Conservation (phyloP, 2,888 invertebrate genomes). For the Xestoiulus laeticollis region DNA sequence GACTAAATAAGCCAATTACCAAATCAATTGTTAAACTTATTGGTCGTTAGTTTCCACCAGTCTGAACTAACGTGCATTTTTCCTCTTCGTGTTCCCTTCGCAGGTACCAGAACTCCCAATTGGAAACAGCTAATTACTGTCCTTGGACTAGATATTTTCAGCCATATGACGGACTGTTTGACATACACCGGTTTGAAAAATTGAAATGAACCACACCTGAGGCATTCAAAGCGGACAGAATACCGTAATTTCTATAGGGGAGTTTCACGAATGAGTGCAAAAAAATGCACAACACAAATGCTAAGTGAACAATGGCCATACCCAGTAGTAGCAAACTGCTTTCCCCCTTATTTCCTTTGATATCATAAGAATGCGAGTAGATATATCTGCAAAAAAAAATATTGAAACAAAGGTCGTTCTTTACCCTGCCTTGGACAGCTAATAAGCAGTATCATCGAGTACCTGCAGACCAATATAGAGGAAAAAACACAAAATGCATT, state of each 20-base stretch:
- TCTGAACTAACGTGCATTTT: background rate
- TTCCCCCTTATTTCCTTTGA: conserved; percentile 38
- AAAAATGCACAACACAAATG: conserved; percentile 22
- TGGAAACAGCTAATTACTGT: conserved; percentile 36
- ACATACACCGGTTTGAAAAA: conserved; percentile 46
- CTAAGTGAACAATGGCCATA: conserved; percentile 30
- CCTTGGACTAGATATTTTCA: conserved; percentile 48
- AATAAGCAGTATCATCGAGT: conserved; percentile 43
- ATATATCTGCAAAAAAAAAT: background rate
- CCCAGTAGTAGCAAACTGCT: conserved; percentile 39
- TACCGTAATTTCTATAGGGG: conserved; percentile 40
- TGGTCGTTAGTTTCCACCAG: background rate
- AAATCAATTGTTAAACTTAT: background rate
- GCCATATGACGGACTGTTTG: conserved; percentile 44
- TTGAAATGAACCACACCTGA: conserved; percentile 47
- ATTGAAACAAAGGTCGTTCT: conserved; percentile 24
- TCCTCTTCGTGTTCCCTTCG: background rate
- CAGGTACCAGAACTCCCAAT: background rate
- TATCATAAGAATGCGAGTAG: conserved; percentile 22
- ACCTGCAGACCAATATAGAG: background rate
- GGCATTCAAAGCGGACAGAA: conserved; percentile 39
- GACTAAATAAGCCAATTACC: background rate
- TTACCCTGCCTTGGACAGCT: conserved; percentile 36
- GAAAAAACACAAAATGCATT: background rate
- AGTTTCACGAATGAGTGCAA: background rate